phyloP scores from a whole-genome alignment of 2,113 vertebrate species.

The Platysternon megacephalum region DNA sequence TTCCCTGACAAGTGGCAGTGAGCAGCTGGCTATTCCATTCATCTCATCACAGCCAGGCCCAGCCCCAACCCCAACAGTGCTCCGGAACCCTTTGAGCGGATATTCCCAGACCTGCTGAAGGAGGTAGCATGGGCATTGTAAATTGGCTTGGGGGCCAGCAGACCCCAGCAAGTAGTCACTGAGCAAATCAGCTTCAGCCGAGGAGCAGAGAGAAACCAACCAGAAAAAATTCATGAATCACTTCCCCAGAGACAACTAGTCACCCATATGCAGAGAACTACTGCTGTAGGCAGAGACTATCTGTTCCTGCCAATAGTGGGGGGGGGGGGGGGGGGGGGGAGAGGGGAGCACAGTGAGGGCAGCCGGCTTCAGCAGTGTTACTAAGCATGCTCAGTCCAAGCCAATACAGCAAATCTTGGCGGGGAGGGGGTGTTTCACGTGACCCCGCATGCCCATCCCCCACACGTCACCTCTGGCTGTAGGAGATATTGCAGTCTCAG shows the following conservation, averaged over 20 bases:
- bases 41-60: neutral
- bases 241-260: neutral
- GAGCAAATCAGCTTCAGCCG: neutral
- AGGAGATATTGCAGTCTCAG: conserved; percentile 13
- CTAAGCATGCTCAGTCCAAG: too few species aligned
- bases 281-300: too few species aligned
- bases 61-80: neutral
- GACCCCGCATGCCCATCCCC: too few species aligned
- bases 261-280: too few species aligned
- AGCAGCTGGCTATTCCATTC: neutral
- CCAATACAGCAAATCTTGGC: too few species aligned
- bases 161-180: neutral
- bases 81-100: neutral
- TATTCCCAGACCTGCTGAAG: neutral
- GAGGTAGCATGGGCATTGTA: neutral
- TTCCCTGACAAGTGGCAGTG: neutral
- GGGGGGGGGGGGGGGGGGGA: too few species aligned
- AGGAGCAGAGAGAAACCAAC: neutral
- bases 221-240: neutral
- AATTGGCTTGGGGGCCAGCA: neutral
- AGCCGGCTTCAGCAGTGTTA: too few species aligned
- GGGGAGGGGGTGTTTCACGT: too few species aligned
- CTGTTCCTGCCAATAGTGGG: too few species aligned
- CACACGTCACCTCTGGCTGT: neutral
- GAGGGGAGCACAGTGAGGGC: too few species aligned